Evolutionary conservation across 2,888 invertebrate species (phyloP).

Genomic region (Dynastes hyllus): DNA sequence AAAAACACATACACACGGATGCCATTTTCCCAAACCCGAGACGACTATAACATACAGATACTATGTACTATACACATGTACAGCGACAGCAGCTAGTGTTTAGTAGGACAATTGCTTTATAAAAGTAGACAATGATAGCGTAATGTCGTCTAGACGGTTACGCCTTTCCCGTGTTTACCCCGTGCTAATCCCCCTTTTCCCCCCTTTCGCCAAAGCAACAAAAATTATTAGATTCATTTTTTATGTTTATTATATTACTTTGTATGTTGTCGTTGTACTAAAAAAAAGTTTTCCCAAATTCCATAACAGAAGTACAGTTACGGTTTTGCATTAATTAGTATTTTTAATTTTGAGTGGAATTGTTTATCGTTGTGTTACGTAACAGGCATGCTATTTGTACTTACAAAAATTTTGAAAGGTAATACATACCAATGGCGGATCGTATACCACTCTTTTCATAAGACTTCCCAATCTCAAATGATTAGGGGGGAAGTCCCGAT

Average conservation of each 20-base stretch:
- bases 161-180: constrained; percentile 21
- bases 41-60: too few relatives aligned
- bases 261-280: background rate
- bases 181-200: constrained; percentile 14
- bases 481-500: too few relatives aligned
- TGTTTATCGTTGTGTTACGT: too few relatives aligned
- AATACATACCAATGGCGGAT: too few relatives aligned
- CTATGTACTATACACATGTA: too few relatives aligned
- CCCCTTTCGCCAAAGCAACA: background rate
- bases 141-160: constrained; percentile 36
- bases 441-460: too few relatives aligned
- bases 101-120: constrained; percentile 35
- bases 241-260: background rate
- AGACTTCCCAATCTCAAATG: too few relatives aligned
- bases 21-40: too few relatives aligned
- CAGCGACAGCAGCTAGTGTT: background rate
- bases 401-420: too few relatives aligned
- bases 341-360: background rate
- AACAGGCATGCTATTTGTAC: too few relatives aligned
- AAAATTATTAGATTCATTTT: constrained; percentile 6
- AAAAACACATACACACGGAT: background rate
- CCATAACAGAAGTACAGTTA: too few relatives aligned
- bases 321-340: background rate
- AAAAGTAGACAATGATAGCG: constrained; percentile 38
- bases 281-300: too few relatives aligned